phyloP scores from a whole-genome alignment of 2,888 invertebrate genomes.

The Willowsia nigromaculata region DNA sequence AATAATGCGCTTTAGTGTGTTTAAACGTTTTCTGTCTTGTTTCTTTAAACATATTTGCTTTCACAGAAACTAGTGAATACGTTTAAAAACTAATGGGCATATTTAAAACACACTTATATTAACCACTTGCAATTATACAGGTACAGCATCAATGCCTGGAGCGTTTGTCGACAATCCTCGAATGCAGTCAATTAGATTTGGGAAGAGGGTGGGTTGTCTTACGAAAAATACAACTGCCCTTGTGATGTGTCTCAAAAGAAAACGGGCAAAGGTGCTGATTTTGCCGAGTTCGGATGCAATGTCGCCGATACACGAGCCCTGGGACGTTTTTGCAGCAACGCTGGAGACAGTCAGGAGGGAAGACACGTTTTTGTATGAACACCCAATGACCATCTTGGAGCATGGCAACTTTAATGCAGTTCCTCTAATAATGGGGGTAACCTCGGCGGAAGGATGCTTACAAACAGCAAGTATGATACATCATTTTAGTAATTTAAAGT shows the following conservation, averaged over 20 bases:
- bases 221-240: conserved; percentile 72
- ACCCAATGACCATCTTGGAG: conserved; percentile 71
- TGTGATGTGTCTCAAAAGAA: conserved; percentile 72
- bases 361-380: conserved; percentile 74
- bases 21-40: too few relatives aligned
- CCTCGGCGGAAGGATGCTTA: conserved; percentile 73
- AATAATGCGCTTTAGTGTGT: too few relatives aligned
- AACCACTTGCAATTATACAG: too few relatives aligned
- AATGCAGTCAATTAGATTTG: conserved; percentile 73
- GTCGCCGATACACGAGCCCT: conserved; percentile 67
- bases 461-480: conserved; percentile 74
- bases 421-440: conserved; percentile 75
- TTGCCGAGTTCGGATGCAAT: conserved; percentile 45
- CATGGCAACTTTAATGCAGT: conserved; percentile 76
- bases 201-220: conserved; percentile 71
- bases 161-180: conserved; percentile 68
- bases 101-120: too few relatives aligned
- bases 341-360: conserved; percentile 66
- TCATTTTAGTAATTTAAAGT: background rate
- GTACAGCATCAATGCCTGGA: conserved; percentile 67
- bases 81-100: too few relatives aligned
- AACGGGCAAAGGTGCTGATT: conserved; percentile 64
- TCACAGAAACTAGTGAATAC: too few relatives aligned
- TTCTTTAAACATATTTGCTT: too few relatives aligned
- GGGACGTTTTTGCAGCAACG: conserved; percentile 65